Percentiles rank a stretch among this genome's conserved stretches.
Evolutionary conservation across 2,113 vertebrate genomes (phyloP).

Genomic region (Cairina moschata): DNA sequence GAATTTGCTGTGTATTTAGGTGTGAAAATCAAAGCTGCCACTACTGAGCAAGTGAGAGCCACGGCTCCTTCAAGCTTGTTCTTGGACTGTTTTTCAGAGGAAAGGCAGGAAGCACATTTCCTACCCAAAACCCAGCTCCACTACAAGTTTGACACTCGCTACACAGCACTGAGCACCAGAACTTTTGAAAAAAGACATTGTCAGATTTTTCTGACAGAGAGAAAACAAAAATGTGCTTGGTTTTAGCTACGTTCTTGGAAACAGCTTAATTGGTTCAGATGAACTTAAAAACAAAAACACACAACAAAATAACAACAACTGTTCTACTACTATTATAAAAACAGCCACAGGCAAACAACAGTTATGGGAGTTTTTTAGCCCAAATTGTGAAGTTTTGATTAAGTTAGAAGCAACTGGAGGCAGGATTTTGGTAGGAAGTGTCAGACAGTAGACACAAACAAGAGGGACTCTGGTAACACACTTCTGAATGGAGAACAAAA

Average conservation of each 20-base stretch:
- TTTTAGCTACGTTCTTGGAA: conserved; percentile 18
- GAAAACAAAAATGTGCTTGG: not conserved
- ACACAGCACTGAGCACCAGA: not conserved
- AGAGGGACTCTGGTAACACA: not conserved
- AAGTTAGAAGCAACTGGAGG: not conserved
- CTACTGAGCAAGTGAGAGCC: not conserved
- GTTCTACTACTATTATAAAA: not conserved
- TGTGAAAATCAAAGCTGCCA: not conserved
- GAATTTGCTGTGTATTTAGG: not conserved
- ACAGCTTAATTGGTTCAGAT: not conserved
- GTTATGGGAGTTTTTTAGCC: not conserved
- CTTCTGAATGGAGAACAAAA: not conserved
- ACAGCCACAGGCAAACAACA: not conserved
- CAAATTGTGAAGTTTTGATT: not conserved
- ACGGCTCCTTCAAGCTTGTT: not conserved
- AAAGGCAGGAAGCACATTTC: not conserved
- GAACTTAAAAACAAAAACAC: not conserved
- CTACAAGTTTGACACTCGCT: not conserved
- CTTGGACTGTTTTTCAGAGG: not conserved
- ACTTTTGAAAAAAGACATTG: not conserved
- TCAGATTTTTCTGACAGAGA: not conserved
- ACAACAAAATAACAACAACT: not conserved
- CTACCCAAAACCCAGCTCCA: not conserved
- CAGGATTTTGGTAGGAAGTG: not conserved
- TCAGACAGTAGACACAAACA: conserved; percentile 29